Base-by-base conservation (phyloP, 2,113 vertebrate genomes). In the Lepus timidus region DNA sequence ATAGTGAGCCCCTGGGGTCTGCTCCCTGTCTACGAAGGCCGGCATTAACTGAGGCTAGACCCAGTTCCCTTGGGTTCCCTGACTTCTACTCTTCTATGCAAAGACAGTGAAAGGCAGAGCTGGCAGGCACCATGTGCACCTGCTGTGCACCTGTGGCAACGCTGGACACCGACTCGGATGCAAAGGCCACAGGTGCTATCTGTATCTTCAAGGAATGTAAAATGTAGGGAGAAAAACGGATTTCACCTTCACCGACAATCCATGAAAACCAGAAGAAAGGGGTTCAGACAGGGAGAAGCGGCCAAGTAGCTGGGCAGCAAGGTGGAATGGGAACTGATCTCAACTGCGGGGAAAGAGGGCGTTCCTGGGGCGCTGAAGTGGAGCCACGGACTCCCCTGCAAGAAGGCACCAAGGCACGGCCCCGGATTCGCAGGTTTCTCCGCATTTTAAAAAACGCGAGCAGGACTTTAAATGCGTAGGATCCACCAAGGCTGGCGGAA, bases 111-210 rank as follows among this genome's bases (percentile, higher is more conserved):
- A 64, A n/a, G 39, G 16, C 82, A 67, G 36, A 36, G 1, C 27
- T 67, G 31, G 9, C 9, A 11, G 0, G 16, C 68, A 23, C 2
- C 10, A 22, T 10, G 16, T 1, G 27, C 4, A 19, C 44, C 44
- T 23, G 3, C 65, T 1, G 9, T 17, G 73, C 1, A 25, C 61
- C 4, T 1, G 65, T 7, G 22, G 16, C 55, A 31, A 25, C 1
- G 25, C 64, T 8, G 2, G 71, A 9, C 8, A 68, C 62, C 62
- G 8, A 22, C 39, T 13, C 70, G 23, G 62, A 33, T n/a, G 49
- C 51, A 58, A 25, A 70, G 29, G 44, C 52, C 17, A 33, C 2
- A 74, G 62, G 36, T 0, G 10, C 17, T 44, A 9, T 6, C 10
- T n/a, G 0, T 27, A 55, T 22, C 13, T 29, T 36, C 20, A 4